phyloP scores from a whole-genome alignment of 2,888 invertebrate species.

The Pyralis farinalis region DNA sequence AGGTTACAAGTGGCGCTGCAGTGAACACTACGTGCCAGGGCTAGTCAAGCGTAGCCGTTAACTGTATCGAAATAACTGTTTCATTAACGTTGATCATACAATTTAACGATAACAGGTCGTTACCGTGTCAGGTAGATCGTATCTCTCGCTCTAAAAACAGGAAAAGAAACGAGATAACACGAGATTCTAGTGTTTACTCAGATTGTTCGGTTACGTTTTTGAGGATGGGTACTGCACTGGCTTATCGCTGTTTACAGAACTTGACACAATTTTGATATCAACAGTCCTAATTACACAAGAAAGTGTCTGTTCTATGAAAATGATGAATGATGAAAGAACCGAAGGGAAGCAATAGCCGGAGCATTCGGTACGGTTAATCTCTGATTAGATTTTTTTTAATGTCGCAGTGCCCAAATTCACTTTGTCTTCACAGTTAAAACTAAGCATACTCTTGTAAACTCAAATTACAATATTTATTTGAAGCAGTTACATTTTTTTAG shows the following conservation, averaged over 20 bases:
- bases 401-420: too few relatives aligned
- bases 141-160: conserved; percentile 3
- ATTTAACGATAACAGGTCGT: conserved; percentile 38
- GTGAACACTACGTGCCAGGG: conserved; percentile 16
- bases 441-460: too few relatives aligned
- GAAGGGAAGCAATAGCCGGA: too few relatives aligned
- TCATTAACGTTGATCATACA: conserved; percentile 22
- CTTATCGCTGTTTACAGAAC: conserved; percentile 64
- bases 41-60: conserved; percentile 37
- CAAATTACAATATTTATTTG: too few relatives aligned
- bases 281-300: conserved; percentile 43
- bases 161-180: conserved; percentile 9
- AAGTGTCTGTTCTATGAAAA: conserved; percentile 9
- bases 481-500: too few relatives aligned
- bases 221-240: neutral
- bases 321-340: too few relatives aligned
- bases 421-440: too few relatives aligned
- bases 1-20: conserved; percentile 36
- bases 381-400: too few relatives aligned
- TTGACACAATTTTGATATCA: conserved; percentile 67
- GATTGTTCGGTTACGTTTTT: conserved; percentile 1
- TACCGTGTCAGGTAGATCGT: conserved; percentile 23
- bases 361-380: too few relatives aligned
- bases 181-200: conserved; percentile 16
- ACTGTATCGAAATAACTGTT: conserved; percentile 34